Evolutionary conservation across 2,888 invertebrate genomes (phyloP).

Genomic region (Euspilapteryx auroguttella): DNA sequence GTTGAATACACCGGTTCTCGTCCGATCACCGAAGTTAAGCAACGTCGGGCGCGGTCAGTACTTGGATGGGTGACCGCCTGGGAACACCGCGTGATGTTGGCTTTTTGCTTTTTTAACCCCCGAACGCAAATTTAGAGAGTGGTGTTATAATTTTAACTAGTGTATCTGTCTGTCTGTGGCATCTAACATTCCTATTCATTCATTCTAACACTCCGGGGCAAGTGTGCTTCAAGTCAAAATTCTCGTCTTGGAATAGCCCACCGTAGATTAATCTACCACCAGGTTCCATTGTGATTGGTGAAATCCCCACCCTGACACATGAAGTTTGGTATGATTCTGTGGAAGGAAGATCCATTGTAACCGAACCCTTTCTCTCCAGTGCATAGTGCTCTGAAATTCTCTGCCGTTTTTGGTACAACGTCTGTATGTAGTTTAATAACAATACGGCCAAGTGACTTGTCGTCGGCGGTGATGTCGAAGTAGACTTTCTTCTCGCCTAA

Average conservation of each 20-base stretch:
- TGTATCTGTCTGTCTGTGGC: no score
- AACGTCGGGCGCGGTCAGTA: conserved; percentile 22
- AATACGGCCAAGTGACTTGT: conserved; percentile 70
- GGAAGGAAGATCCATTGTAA: conserved; percentile 82
- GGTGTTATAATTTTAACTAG: no score
- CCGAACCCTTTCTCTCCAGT: conserved; percentile 87
- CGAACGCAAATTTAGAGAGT: no score
- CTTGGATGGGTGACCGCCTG: conserved; percentile 15
- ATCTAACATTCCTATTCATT: no score
- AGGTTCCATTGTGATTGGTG: conserved; percentile 79
- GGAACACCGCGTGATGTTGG: conserved; percentile 13
- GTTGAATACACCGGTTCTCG: conserved; percentile 32
- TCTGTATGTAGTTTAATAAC: conserved; percentile 80
- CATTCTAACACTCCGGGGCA: conserved; percentile 79
- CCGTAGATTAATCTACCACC: conserved; percentile 91
- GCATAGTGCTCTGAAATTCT: conserved; percentile 91
- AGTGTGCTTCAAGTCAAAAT: conserved; percentile 83
- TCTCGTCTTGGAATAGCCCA: conserved; percentile 82
- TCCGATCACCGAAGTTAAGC: conserved; percentile 34
- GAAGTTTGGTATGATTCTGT: conserved; percentile 80
- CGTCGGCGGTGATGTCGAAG: conserved; percentile 80
- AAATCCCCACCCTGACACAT: conserved; percentile 91
- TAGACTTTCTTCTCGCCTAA: conserved; percentile 53
- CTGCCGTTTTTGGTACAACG: conserved; percentile 83
- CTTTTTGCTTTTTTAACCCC: no score